These are phyloP conservation scores for Liparis tanakae DNA, from an alignment of 2,797 vertebrate genomes.

Conservation along the genomic window DNA sequence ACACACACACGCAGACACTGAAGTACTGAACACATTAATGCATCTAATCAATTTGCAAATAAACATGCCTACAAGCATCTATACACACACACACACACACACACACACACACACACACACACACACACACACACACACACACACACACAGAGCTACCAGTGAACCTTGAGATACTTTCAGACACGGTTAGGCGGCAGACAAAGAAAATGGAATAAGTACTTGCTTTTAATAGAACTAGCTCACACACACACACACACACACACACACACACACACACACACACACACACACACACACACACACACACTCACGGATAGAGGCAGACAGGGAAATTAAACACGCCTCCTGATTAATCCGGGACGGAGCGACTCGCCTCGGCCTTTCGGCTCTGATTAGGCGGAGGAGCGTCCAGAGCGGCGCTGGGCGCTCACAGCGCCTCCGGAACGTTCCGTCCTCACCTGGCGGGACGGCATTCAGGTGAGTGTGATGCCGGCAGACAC, in stretches of 20 bases:
- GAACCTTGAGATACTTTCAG: constrained; percentile 23
- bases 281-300: not conserved
- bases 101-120: not conserved
- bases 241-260: too few species aligned
- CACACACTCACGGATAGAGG: constrained; percentile 2
- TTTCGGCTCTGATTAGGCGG: constrained; percentile 67
- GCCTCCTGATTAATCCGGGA: constrained; percentile 64
- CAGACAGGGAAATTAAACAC: constrained; percentile 61
- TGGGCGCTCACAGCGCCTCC: constrained; percentile 28
- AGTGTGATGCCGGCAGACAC: too few species aligned
- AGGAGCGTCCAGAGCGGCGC: constrained; percentile 33
- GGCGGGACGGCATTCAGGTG: too few species aligned
- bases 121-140: not conserved
- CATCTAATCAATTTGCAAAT: constrained; percentile 31
- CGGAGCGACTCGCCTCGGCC: constrained; percentile 58
- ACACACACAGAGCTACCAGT: constrained; percentile 3
- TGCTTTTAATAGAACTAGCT: constrained; percentile 49
- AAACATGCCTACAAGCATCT: constrained; percentile 11
- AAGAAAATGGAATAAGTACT: constrained; percentile 28
- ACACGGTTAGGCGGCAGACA: constrained; percentile 19
- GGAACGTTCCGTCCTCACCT: constrained; percentile 55
- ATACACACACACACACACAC: not conserved
- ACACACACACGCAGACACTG: constrained; percentile 33
- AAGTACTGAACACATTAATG: constrained; percentile 54
- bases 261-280: constrained; percentile 3